A percentile compares a stretch with the other conserved stretches of the same genome.
These are phyloP conservation scores for Premnoplex brunnescens DNA, from an alignment of 2,797 vertebrate genomes.

Conservation along the genomic window DNA sequence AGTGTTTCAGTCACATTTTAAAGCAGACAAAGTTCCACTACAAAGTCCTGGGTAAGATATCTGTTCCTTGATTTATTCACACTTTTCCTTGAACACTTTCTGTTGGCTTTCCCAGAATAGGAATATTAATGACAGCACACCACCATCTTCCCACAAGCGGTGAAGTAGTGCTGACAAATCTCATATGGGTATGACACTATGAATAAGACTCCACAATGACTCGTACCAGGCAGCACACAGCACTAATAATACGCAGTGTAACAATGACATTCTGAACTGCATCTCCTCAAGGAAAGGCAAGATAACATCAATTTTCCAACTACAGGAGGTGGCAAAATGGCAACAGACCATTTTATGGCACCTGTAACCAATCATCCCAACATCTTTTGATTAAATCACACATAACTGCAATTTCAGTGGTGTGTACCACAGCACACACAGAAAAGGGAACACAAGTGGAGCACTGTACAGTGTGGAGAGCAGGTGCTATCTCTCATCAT, in stretches of 20 bases:
- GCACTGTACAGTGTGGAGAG: background rate
- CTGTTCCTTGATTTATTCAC: background rate
- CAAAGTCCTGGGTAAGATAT: background rate
- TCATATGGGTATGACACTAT: background rate
- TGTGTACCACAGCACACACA: accelerated
- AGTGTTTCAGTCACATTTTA: background rate
- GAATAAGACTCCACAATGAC: conserved; percentile 2
- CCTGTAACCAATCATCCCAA: background rate
- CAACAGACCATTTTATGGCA: background rate
- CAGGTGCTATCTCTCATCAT: background rate
- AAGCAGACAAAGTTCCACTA: background rate
- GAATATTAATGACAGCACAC: background rate
- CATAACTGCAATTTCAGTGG: background rate
- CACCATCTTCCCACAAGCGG: background rate
- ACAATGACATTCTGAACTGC: background rate
- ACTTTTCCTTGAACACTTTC: background rate
- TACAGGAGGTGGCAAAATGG: background rate
- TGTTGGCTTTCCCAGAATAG: background rate
- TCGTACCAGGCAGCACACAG: conserved; percentile 10
- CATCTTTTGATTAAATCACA: background rate
- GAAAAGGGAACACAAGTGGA: background rate
- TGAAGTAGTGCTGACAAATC: background rate
- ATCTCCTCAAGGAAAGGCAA: background rate
- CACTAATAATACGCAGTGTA: background rate
- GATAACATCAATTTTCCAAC: background rate